Evolutionary conservation across 2,888 invertebrate genomes (phyloP).

Genomic region (Nematopogon swammerdamellus): DNA sequence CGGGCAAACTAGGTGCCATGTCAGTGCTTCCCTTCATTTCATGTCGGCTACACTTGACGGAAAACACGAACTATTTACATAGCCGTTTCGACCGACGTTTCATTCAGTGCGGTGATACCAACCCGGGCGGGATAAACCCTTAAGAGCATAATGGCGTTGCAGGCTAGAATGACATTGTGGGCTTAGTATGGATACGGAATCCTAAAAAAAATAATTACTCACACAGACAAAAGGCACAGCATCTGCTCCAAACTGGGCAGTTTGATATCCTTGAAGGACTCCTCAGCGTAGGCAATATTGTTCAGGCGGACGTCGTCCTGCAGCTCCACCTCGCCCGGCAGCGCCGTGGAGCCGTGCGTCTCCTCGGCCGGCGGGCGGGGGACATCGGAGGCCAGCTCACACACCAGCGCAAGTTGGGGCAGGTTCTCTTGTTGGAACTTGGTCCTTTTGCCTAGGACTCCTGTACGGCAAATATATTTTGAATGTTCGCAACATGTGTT

Average conservation of each 20-base stretch:
- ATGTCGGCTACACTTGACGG: too few relatives aligned
- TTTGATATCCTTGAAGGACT: slow-evolving; percentile 27
- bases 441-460: slow-evolving; percentile 86
- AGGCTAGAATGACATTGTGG: too few relatives aligned
- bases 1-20: too few relatives aligned
- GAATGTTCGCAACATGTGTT: too few relatives aligned
- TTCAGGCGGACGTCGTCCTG: slow-evolving; percentile 88
- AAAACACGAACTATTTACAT: too few relatives aligned
- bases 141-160: too few relatives aligned
- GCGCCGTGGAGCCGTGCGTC: slow-evolving; percentile 42
- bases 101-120: too few relatives aligned
- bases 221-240: slow-evolving; percentile 75
- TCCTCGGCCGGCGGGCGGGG: slow-evolving; percentile 39
- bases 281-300: slow-evolving; percentile 65
- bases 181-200: too few relatives aligned
- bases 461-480: too few relatives aligned
- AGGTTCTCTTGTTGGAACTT: slow-evolving; percentile 79
- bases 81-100: too few relatives aligned
- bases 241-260: slow-evolving; percentile 74
- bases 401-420: slow-evolving; percentile 77
- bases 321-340: slow-evolving; percentile 67
- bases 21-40: too few relatives aligned
- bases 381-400: slow-evolving; percentile 43
- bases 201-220: slow-evolving; percentile 32
- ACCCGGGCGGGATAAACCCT: too few relatives aligned